These are phyloP conservation scores for Natrix natrix DNA, from an alignment of 2,797 vertebrate genomes.

Conservation along the genomic window DNA sequence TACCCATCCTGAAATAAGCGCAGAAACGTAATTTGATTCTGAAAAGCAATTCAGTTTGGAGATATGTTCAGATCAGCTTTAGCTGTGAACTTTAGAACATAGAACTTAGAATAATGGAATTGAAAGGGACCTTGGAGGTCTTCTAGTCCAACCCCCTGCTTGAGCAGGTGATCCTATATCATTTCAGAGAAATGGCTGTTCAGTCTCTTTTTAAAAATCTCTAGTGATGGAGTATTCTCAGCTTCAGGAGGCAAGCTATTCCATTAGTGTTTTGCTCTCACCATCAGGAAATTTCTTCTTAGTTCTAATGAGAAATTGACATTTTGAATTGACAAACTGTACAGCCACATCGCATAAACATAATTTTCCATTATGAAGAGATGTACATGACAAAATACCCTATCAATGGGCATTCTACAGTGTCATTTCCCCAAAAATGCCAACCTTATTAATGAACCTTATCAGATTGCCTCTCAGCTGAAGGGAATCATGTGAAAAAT, in stretches of 20 bases:
- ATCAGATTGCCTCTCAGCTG: background rate
- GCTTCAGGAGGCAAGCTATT: too few species aligned
- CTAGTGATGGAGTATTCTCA: too few species aligned
- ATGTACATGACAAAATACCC: background rate
- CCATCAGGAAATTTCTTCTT: too few species aligned
- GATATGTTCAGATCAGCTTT: background rate
- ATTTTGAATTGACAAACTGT: background rate
- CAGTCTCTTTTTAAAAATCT: too few species aligned
- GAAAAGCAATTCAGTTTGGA: background rate
- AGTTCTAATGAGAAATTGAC: too few species aligned
- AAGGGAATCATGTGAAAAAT: background rate
- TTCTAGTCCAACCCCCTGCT: too few species aligned
- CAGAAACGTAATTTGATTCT: background rate
- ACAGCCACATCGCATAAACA: background rate
- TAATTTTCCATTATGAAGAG: background rate
- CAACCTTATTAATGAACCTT: background rate
- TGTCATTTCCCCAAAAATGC: background rate
- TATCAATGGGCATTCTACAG: background rate
- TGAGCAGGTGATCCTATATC: too few species aligned
- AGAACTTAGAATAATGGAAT: too few species aligned
- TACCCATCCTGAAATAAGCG: background rate
- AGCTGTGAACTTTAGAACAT: background rate
- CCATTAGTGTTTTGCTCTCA: too few species aligned
- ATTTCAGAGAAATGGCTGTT: too few species aligned
- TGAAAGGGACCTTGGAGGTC: too few species aligned